Percentiles rank a stretch among this genome's conserved stretches.
These are phyloP conservation scores for Borostomias antarcticus DNA, from an alignment of 2,797 vertebrate species.

Conservation along the genomic window DNA sequence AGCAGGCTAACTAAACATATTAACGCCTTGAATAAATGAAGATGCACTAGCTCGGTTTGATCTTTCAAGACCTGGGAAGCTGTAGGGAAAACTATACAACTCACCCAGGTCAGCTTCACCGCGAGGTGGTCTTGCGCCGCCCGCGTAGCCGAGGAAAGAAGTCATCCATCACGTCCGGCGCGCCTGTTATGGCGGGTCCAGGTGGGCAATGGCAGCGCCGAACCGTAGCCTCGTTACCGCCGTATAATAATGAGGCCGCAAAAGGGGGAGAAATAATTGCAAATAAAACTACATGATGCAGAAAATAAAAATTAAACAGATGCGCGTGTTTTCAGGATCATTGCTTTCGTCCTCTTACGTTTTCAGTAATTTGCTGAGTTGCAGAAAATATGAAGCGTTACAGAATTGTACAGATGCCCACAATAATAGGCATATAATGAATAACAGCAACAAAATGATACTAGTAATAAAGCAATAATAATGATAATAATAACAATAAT, in stretches of 20 bases:
- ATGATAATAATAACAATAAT: slow-evolving; percentile 23
- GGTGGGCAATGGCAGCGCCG: slow-evolving; percentile 73
- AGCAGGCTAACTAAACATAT: too few relatives aligned
- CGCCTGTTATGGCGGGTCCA: slow-evolving; percentile 64
- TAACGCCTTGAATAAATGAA: too few relatives aligned
- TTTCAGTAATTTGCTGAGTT: slow-evolving; percentile 65
- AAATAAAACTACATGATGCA: slow-evolving; percentile 95
- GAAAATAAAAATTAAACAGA: slow-evolving; percentile 97
- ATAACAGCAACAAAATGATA: too few relatives aligned
- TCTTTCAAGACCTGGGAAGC: background rate
- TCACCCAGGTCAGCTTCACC: background rate
- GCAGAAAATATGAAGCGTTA: slow-evolving; percentile 41
- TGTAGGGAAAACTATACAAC: too few relatives aligned
- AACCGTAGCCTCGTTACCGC: slow-evolving; percentile 80
- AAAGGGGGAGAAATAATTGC: slow-evolving; percentile 85
- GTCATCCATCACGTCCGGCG: slow-evolving; percentile 41
- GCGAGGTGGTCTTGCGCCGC: slow-evolving; percentile 14
- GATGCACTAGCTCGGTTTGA: too few relatives aligned
- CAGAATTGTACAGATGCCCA: background rate
- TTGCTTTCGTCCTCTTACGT: slow-evolving; percentile 84
- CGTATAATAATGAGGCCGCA: slow-evolving; percentile 74
- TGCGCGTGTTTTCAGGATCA: slow-evolving; percentile 90
- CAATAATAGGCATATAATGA: too few relatives aligned
- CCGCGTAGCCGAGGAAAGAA: slow-evolving; percentile 9
- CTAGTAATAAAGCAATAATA: slow-evolving; percentile 12